These are phyloP conservation scores for Macrobrachium rosenbergii DNA, from an alignment of 1,140 invertebrate genomes.

Conservation along the genomic window DNA sequence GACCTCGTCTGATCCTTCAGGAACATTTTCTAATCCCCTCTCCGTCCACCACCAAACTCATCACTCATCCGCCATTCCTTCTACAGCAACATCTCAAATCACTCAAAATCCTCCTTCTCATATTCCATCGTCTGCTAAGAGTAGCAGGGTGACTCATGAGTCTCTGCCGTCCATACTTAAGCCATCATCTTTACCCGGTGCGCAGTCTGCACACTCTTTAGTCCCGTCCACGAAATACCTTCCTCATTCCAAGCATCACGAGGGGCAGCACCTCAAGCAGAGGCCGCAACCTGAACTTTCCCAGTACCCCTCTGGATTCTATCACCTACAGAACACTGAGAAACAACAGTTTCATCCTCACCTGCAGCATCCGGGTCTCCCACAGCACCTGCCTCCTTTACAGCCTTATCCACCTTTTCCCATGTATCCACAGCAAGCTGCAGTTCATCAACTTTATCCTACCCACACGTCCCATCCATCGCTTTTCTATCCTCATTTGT, in stretches of 20 bases:
- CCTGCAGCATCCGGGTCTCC: background rate
- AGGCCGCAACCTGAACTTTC: background rate
- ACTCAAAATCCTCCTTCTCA: slow-evolving; percentile 3
- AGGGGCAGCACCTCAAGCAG: background rate
- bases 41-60: slow-evolving; percentile 1
- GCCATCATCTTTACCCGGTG: slow-evolving; percentile 24
- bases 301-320: background rate
- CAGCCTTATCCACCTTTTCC: background rate
- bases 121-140: slow-evolving; percentile 19
- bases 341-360: slow-evolving; percentile 25
- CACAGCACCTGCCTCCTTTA: background rate
- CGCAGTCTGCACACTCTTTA: background rate
- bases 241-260: background rate
- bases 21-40: slow-evolving; percentile 26
- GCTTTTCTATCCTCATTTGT: slow-evolving; percentile 50
- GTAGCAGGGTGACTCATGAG: background rate
- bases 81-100: too few species aligned
- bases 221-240: background rate
- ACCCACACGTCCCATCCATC: slow-evolving; percentile 38
- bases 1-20: slow-evolving; percentile 7
- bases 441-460: background rate
- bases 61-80: background rate
- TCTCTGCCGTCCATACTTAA: slow-evolving; percentile 46
- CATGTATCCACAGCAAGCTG: background rate
- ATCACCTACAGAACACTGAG: too few species aligned